Evolutionary conservation across 2,888 invertebrate genomes (phyloP), one percentile per base, ranked within the genome.

Genomic region (Pardosa pseudoannulata): DNA sequence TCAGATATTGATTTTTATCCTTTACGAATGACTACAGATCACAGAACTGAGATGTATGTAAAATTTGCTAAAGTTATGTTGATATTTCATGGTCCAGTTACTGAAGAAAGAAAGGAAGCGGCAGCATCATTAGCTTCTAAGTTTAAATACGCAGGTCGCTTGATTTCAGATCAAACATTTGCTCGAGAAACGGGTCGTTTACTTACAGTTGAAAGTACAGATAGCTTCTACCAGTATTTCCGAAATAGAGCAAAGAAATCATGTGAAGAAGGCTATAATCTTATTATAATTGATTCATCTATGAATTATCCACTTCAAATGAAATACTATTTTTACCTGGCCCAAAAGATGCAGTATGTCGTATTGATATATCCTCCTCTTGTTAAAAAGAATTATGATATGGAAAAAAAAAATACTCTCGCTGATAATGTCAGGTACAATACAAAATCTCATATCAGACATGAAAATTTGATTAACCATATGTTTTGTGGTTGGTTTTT

Each of bases 31-130:
- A 2, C 29, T 19, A 16, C 0, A 0, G 72, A 83, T 13, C 70
- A 31, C 23, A 83, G 67, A 50, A 83, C 83, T 29, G 78, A 83
- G 39, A 78, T 78, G 83, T 83, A 83, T 72, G 83, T 83, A 1
- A 83, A 83, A 27, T 76, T 78, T 36, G 83, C 83, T 0, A 83
- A 83, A 72, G 56, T 78, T 6, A 78, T 83, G 50, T 28, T 83
- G 9, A 67, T 78, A 23, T 67, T 62, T 23, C 83, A 83, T 67
- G 82, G 82, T 2, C 71, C 76, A 5, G 62, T 56, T 23, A 39
- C 32, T 6, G 62, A 13, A 0, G 11, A 27, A 0, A 39, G 76
- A 27, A 0, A 1, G 0, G 0, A 29, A n/a, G 31, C 19, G 0
- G 9, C 28, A 29, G 0, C 23, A 1, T 7, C 23, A 3, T 19